Evolutionary conservation across 1,140 invertebrate species (phyloP).

Genomic region (Lycorma delicatula): DNA sequence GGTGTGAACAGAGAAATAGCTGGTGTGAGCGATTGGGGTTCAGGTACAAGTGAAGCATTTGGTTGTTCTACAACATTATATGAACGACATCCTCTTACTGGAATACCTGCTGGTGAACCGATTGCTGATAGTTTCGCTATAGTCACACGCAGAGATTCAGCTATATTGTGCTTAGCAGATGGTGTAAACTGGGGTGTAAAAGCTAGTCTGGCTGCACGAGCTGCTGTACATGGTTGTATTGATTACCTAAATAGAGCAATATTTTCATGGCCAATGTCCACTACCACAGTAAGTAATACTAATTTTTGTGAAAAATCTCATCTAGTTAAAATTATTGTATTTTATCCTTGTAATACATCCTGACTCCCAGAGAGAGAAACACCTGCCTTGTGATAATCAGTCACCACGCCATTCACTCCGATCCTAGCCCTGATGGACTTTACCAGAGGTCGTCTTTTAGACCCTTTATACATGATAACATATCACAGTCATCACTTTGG

Average conservation of each 20-base stretch:
- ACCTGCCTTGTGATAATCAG: too few relatives aligned
- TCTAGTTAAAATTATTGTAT: too few relatives aligned
- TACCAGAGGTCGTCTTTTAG: too few relatives aligned
- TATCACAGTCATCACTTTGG: too few relatives aligned
- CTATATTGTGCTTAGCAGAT: conserved; percentile 77
- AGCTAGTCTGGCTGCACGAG: conserved; percentile 76
- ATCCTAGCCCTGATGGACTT: too few relatives aligned
- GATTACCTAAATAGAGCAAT: conserved; percentile 75
- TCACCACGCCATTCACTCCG: too few relatives aligned
- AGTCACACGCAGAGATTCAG: conserved; percentile 67
- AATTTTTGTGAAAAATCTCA: too few relatives aligned
- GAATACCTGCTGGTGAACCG: conserved; percentile 70
- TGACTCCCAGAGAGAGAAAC: too few relatives aligned
- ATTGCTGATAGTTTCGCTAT: conserved; percentile 87
- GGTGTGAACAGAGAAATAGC: conserved; percentile 40
- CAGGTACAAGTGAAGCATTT: conserved; percentile 11
- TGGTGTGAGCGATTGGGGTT: conserved; percentile 54
- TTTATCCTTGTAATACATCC: too few relatives aligned
- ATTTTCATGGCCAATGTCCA: conserved; percentile 41
- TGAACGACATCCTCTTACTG: conserved; percentile 67
- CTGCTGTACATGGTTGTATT: conserved; percentile 78
- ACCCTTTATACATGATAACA: too few relatives aligned
- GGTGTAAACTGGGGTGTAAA: conserved; percentile 93
- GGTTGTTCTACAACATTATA: conserved; percentile 52
- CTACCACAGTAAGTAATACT: conserved; percentile 29